A percentile compares a stretch with the other conserved stretches of the same genome.
Conservation (phyloP, 2,797 vertebrate species). For the Sarcophilus harrisii region DNA sequence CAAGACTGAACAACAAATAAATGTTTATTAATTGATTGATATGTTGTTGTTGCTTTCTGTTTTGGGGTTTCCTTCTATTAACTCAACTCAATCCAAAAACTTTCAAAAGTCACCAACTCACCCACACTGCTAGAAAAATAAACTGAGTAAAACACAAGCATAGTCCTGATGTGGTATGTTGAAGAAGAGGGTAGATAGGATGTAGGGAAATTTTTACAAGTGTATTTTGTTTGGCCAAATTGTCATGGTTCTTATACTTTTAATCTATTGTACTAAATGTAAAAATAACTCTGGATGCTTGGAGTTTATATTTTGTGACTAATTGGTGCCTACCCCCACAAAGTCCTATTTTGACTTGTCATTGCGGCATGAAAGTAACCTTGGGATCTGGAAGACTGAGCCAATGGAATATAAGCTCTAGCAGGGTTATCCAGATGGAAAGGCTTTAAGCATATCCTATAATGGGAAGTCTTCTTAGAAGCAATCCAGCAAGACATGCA, state of each 20-base stretch:
- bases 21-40: background rate
- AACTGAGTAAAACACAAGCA: background rate
- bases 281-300: background rate
- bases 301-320: background rate
- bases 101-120: background rate
- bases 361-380: background rate
- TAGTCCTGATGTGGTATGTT: background rate
- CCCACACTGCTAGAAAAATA: background rate
- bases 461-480: background rate
- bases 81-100: background rate
- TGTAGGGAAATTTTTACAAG: background rate
- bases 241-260: background rate
- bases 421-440: background rate
- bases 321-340: background rate
- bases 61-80: background rate
- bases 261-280: background rate
- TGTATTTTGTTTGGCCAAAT: background rate
- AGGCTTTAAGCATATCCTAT: background rate
- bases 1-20: background rate
- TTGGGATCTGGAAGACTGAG: background rate
- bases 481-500: background rate
- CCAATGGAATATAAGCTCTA: background rate
- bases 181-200: background rate
- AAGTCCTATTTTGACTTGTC: background rate
- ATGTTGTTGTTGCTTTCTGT: background rate